Conservation (phyloP, 2,113 vertebrate genomes). For the Hippolais icterina region DNA sequence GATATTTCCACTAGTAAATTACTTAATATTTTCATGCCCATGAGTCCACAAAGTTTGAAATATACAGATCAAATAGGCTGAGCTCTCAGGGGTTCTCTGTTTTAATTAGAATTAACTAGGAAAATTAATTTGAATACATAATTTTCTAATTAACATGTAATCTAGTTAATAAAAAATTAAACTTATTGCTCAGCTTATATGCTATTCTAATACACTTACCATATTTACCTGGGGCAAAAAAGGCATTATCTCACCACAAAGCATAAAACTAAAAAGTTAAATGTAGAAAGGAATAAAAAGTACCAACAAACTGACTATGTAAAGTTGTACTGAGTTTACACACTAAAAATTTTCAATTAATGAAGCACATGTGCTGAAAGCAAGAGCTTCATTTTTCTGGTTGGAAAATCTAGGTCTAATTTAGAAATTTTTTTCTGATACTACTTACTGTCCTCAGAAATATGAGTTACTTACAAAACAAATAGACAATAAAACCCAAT, state of each 20-base stretch:
- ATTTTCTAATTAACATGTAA: conserved; percentile 16
- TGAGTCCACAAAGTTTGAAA: background rate
- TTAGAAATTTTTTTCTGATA: background rate
- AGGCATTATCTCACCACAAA: background rate
- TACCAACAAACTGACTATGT: background rate
- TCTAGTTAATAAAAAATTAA: background rate
- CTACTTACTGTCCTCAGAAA: background rate
- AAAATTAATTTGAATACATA: background rate
- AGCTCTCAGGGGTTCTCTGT: background rate
- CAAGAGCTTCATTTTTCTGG: background rate
- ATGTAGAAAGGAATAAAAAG: background rate
- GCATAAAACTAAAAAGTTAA: background rate
- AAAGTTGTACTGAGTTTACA: background rate
- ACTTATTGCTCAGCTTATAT: background rate
- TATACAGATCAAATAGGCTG: background rate
- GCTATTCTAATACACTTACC: background rate
- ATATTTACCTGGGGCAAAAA: background rate
- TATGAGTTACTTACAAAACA: background rate
- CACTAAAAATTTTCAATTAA: background rate
- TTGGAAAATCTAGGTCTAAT: background rate
- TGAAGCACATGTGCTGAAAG: background rate
- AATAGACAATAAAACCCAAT: background rate
- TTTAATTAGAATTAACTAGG: conserved; percentile 28
- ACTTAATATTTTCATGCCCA: conserved; percentile 3
- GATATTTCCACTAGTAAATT: background rate